Evolutionary conservation across 1,140 invertebrate species (phyloP).

Genomic region (Sminthurinus signatus): DNA sequence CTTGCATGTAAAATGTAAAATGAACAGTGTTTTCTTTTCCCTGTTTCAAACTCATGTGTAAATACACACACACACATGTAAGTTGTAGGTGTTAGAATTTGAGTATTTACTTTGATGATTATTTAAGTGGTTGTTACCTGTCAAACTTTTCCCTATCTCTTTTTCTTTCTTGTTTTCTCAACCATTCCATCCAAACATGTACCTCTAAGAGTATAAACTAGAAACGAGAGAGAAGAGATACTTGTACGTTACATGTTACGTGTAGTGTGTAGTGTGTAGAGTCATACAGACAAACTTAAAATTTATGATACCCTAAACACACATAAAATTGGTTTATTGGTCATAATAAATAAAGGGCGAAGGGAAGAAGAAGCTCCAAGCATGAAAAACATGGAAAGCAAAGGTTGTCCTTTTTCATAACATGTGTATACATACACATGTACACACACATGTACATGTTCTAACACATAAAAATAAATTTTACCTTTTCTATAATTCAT

Average conservation of each 20-base stretch:
- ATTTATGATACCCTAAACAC: constrained; percentile 11
- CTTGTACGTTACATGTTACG: neutral
- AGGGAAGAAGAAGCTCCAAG: neutral
- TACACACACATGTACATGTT: too few relatives aligned
- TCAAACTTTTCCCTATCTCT: neutral
- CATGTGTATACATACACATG: too few relatives aligned
- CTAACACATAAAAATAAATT: too few relatives aligned
- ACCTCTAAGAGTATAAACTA: neutral
- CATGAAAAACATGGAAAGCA: too few relatives aligned
- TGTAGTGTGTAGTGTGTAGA: neutral
- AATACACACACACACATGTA: too few relatives aligned
- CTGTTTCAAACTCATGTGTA: too few relatives aligned
- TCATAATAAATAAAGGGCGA: constrained; percentile 1
- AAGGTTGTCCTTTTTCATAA: too few relatives aligned
- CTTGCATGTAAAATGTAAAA: too few relatives aligned
- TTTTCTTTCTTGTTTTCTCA: too few relatives aligned
- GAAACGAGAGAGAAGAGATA: neutral
- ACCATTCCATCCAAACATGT: neutral
- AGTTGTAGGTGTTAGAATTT: neutral
- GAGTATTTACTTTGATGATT: neutral
- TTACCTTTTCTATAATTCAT: too few relatives aligned
- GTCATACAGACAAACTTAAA: neutral
- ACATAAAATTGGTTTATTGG: constrained; percentile 13
- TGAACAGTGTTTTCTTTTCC: too few relatives aligned
- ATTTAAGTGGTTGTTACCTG: constrained; percentile 6